phyloP scores from a whole-genome alignment of 2,113 vertebrate species.

The Chrysemys picta region DNA sequence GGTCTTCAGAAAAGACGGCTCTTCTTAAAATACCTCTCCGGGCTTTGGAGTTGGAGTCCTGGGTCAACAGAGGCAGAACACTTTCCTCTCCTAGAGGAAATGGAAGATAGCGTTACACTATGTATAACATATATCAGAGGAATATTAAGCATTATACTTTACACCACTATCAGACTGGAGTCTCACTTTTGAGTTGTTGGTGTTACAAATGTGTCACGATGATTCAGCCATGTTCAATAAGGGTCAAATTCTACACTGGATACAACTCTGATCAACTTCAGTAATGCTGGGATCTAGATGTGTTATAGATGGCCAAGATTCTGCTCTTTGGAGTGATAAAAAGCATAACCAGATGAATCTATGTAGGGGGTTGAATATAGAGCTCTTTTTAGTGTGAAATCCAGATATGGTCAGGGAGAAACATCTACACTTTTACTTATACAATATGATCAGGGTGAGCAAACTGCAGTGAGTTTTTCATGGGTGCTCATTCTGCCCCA shows the following conservation, averaged over 20 bases:
- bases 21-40: conserved; percentile 93
- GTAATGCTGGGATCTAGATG: conserved; percentile 11
- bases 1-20: conserved; percentile 96
- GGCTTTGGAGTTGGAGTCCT: conserved; percentile 85
- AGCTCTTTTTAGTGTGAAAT: conserved; percentile 6
- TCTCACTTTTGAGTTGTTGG: conserved; percentile 26
- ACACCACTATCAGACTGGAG: neutral
- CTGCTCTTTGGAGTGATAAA: neutral
- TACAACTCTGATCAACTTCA: neutral
- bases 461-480: neutral
- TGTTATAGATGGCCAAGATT: conserved; percentile 27
- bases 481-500: conserved; percentile 3
- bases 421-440: neutral
- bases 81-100: conserved; percentile 81
- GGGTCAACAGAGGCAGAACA: conserved; percentile 83
- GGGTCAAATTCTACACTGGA: neutral
- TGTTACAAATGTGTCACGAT: conserved; percentile 7
- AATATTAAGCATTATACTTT: conserved; percentile 27
- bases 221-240: conserved; percentile 17
- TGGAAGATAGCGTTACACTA: conserved; percentile 8
- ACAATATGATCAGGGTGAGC: rapidly evolving
- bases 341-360: conserved; percentile 58
- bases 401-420: neutral
- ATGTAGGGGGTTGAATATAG: conserved; percentile 3
- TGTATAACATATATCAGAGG: neutral